phyloP scores from a whole-genome alignment of 23 tunicate genomes.

The Corella eumyota region DNA sequence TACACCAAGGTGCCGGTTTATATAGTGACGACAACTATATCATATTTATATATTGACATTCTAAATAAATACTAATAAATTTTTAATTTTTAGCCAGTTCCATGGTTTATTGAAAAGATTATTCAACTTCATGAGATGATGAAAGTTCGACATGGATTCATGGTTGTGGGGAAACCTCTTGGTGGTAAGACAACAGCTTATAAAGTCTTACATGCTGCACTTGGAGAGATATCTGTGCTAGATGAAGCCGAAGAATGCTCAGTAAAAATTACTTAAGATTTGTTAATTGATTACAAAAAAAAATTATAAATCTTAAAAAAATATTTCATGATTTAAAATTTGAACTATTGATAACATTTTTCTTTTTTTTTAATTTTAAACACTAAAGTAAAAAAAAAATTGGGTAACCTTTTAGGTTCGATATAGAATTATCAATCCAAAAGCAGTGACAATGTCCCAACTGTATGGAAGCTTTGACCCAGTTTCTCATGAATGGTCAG shows the following conservation, averaged over 20 bases:
- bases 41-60: no score
- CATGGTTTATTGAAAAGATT: conserved; percentile 78
- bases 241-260: conserved; percentile 65
- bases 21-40: no score
- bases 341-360: no score
- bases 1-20: no score
- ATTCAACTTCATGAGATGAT: conserved; percentile 93
- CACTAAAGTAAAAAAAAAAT: no score
- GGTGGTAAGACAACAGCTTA: conserved; percentile 91
- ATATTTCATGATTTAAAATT: no score
- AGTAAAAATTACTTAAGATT: no score
- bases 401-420: conserved; percentile 17
- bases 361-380: no score
- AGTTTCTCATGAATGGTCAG: conserved; percentile 96
- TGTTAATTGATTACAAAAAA: no score
- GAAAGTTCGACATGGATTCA: conserved; percentile 96
- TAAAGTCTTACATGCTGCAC: conserved; percentile 49
- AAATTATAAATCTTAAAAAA: no score
- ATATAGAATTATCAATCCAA: conserved; percentile 61
- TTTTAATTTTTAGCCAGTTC: conserved; percentile 37
- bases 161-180: conserved; percentile 96
- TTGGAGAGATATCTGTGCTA: conserved; percentile 53
- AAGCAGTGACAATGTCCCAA: conserved; percentile 91
- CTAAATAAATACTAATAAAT: no score
- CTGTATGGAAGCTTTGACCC: conserved; percentile 96